Base-by-base conservation (phyloP, 2,888 invertebrate genomes). In the Agapostemon virescens region DNA sequence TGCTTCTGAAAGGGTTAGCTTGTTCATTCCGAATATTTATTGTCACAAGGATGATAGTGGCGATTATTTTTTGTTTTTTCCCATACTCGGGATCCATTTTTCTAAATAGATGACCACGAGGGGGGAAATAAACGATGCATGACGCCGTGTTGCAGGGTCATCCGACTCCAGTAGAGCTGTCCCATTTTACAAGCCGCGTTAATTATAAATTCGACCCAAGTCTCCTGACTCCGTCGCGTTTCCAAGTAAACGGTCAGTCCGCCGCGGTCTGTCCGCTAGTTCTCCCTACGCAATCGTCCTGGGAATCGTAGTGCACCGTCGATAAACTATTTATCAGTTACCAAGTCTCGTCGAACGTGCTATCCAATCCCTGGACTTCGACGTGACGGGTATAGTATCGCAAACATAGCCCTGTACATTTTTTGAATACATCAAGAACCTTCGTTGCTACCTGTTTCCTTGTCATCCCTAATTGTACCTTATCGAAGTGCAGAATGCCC, bases 181-280 rank as follows among this genome's bases (percentile, higher is more conserved):
- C 87, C 90, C 89, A 88, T 90, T 61, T 90, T 90, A 88, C 88
- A 73, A 84, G 69, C 86, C 84, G 84, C 84, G 90, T 89, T 90
- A 90, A 89, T 89, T 88, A 89, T 90, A 89, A 90, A 89, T 89
- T 87, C 87, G 87, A 86, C 86, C 88, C 84, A 79, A 86, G 87
- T 85, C 79, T 77, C 81, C 74, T 73, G 73, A 73, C 78, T 64
- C 63, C 75, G 71, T 71, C 77, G 83, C 66, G 83, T 86, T 84
- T 82, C 83, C 80, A 76, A 82, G 84, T 86, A 84, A 85, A 85
- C 85, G 86, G 87, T 85, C 87, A 87, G 87, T 87, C 42, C 86
- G 64, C 52, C 76, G 77, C 80, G 71, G 75, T 63, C 74, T 68
- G 81, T 38, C 79, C 79, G 78, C 38, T 72, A 20, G 73, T 74